Base-by-base conservation (phyloP, 2,888 invertebrate genomes). In the Ceriagrion tenellum region DNA sequence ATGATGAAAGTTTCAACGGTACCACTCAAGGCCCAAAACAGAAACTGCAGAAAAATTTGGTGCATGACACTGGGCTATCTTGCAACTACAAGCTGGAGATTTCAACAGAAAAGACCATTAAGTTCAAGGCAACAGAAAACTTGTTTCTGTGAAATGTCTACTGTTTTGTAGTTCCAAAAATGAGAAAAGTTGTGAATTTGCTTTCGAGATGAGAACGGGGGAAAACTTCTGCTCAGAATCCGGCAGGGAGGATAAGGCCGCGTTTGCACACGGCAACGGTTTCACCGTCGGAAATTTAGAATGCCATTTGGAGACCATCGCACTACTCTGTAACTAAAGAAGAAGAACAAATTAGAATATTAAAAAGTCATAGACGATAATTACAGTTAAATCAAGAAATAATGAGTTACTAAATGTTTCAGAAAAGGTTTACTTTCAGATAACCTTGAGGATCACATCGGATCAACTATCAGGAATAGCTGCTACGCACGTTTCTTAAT, bases 151-250 rank as follows among this genome's bases (percentile, higher is more conserved):
- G 81, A 81, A 81, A 69, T 69, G 30, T 18, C 13, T 35, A 81
- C 81, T 35, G 81, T 81, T 81, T 81, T 81, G 81, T 35, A 30
- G 81, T 81, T 81, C n/a, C 35, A 35, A 81, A 81, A 81, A 81
- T 81, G 81, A 81, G 81, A 81, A 81, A 81, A 81, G 81, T 81
- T 81, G 81, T 35, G 81, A 35, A 30, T 81, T 35, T 35, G 35
- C 81, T 35, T 35, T 81, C 81, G 26, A 35, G 81, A 81, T 81
- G 35, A 81, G 81, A 16, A 35, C 13, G n/a, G 12, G 26, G 18
- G 81, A 81, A 35, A 81, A 81, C 81, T 81, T 81, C 81, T 35
- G 12, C 30, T 12, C 35, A 35, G 35, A 81, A 35, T 35, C 18
- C 35, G 13, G 81, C 81, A 4, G 4, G 35, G 81, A 81, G 35